These are phyloP conservation scores for Pseudotriccus pelzelni DNA, from an alignment of 2,797 vertebrate species.

Conservation along the genomic window DNA sequence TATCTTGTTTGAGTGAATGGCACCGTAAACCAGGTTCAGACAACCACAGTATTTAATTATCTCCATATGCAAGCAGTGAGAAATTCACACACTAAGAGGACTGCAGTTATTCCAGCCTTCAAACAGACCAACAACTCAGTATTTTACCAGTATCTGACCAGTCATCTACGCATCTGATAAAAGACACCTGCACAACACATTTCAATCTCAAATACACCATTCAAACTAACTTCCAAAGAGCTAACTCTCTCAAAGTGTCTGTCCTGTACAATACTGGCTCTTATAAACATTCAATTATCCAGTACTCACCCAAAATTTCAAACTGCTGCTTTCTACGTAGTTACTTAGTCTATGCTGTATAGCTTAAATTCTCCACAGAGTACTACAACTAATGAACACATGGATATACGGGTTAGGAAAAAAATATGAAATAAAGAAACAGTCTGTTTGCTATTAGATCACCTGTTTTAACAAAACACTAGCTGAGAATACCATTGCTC, in stretches of 20 bases:
- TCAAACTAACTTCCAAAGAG: neutral
- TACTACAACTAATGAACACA: neutral
- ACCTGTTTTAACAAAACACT: neutral
- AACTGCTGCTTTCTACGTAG: neutral
- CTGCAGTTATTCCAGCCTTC: neutral
- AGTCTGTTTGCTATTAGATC: neutral
- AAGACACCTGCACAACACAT: neutral
- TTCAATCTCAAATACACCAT: neutral
- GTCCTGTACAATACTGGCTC: neutral
- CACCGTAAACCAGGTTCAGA: neutral
- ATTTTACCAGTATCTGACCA: neutral
- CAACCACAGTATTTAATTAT: neutral
- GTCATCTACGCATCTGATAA: neutral
- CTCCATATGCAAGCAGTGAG: neutral
- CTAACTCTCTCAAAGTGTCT: fast-evolving
- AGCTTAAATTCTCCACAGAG: neutral
- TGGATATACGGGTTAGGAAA: fast-evolving
- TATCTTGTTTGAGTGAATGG: neutral
- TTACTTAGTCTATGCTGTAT: neutral
- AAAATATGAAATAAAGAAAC: neutral
- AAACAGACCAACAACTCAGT: neutral
- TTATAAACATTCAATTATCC: neutral
- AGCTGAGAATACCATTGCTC: neutral
- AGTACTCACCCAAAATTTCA: neutral
- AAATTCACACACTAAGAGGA: neutral